Evolutionary conservation across 2,888 invertebrate species (phyloP).

Genomic region (Bhutanitis thaidina): DNA sequence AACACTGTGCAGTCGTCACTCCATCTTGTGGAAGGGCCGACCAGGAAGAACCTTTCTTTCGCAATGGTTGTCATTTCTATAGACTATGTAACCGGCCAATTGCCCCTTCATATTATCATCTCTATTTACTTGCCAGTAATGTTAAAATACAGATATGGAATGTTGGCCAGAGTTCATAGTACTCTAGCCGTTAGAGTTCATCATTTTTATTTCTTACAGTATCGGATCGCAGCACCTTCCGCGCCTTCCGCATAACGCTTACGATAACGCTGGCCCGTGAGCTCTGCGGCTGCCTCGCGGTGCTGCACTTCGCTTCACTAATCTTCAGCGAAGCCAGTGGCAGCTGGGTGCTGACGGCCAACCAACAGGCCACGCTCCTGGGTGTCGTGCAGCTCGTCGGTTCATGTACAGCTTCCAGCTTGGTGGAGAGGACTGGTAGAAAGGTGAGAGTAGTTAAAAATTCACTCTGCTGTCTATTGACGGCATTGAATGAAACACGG

Average conservation of each 20-base stretch:
- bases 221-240: slow-evolving; percentile 58
- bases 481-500: too few species aligned
- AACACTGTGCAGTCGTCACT: too few species aligned
- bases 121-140: too few species aligned
- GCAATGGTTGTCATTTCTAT: too few species aligned
- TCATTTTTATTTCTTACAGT: slow-evolving; percentile 35
- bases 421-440: slow-evolving; percentile 65
- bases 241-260: slow-evolving; percentile 77
- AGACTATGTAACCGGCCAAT: too few species aligned
- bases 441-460: slow-evolving; percentile 46
- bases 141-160: too few species aligned
- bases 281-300: slow-evolving; percentile 68
- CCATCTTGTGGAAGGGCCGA: too few species aligned
- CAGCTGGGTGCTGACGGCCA: slow-evolving; percentile 53
- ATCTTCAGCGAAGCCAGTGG: slow-evolving; percentile 63
- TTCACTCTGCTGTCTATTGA: too few species aligned
- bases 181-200: too few species aligned
- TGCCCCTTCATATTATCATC: too few species aligned
- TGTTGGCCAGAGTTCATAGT: too few species aligned
- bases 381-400: slow-evolving; percentile 64
- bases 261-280: slow-evolving; percentile 65
- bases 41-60: too few species aligned
- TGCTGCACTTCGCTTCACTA: slow-evolving; percentile 66
- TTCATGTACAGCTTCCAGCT: slow-evolving; percentile 58
- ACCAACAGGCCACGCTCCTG: slow-evolving; percentile 62